Evolutionary conservation across 2,888 invertebrate genomes (phyloP), one percentile per base, ranked within the genome.

Genomic region (Stenolophus ochropezus): DNA sequence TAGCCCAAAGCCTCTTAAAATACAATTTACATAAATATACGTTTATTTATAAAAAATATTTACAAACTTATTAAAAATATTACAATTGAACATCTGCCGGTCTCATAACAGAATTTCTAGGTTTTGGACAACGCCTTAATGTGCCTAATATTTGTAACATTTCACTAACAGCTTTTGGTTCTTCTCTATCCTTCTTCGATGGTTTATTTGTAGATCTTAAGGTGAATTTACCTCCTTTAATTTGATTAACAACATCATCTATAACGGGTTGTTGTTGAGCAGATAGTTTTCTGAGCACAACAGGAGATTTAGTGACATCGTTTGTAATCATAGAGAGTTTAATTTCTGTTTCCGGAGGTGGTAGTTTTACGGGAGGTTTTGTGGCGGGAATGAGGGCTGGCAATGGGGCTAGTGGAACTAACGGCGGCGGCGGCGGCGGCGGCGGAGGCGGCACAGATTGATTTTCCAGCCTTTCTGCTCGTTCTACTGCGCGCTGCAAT

Each of bases 211-310:
- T 92, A 1, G 93, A 91, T 86, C 92, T 93, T 21, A 95, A 89
- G 0, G 94, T 94, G 88, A 94, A 94, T 85, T 93, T 92, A 42
- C 94, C 94, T 16, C 94, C 93, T 88, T 94, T 95, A 73, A 95
- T 94, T 86, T 94, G 94, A 87, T 94, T 94, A 11, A 95, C 94
- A 84, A 95, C 94, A 16, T 94, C 94, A 86, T 94, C 94, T 84
- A 94, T 94, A 25, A 61, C 33, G 4, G 81, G 81, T 11, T 81
- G 75, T 20, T 73, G 81, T 20, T 51, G 65, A 0, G 16, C 20
- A n/a, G 47, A 27, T 8, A 27, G 20, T 51, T 69, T 78, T 21
- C 47, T 42, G 16, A 69, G 16, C 14, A 69, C 51, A 47, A 53
- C 56, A 4, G 78, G 78, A n/a, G 78, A 65, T 77, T 77, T 77